Base-by-base conservation (phyloP, 2,113 vertebrate species). In the Hippocampus comes region DNA sequence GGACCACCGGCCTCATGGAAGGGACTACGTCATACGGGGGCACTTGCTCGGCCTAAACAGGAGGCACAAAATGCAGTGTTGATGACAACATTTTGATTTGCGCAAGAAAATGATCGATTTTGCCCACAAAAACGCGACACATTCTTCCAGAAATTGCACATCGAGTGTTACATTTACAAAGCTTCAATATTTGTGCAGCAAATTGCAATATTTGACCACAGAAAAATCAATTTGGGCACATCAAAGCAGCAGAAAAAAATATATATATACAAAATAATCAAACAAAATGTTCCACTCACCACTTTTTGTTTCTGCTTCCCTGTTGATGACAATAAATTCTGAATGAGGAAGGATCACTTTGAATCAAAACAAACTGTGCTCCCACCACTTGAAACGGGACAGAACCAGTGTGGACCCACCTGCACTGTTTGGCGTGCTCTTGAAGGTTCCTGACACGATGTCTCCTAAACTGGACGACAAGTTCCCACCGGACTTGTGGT, bases 231-330 rank as follows among this genome's bases (percentile, higher is more conserved):
- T 34, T 34, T 34, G 30, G 30, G 30, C 34, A 38, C 5, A 38
- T 1, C 34, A 38, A 38, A 38, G 6, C 34, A 43, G 4, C 9
- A 43, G 1, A 43, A 43, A 43, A 43, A 43, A 43, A 43, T 12
- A 43, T 2, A n/a, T n/a, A n/a, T n/a, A n/a, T 1, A 43, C 42
- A 6, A 18, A 49, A 49, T 49, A 49, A 49, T 49, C 34, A 15
- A 43, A 23, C 1, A 17, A 38, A 55, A 51, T 43, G 23, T 4
- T 48, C 7, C 1, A 71, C 97, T 96, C 88, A 99, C 97, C 95
- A 98, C 95, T 94, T 99, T 99, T 82, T 98, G 96, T 86, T 98
- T 99, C 92, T 97, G 97, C 90, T 99, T 99, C 80, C 95, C 97
- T 98, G 91, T 82, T 92, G 92, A 87, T 81, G 86, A 57, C 56